Evolutionary conservation across 2,888 invertebrate species (phyloP), one percentile per base, ranked within the genome.

Genomic region (Cataglyphis livida): DNA sequence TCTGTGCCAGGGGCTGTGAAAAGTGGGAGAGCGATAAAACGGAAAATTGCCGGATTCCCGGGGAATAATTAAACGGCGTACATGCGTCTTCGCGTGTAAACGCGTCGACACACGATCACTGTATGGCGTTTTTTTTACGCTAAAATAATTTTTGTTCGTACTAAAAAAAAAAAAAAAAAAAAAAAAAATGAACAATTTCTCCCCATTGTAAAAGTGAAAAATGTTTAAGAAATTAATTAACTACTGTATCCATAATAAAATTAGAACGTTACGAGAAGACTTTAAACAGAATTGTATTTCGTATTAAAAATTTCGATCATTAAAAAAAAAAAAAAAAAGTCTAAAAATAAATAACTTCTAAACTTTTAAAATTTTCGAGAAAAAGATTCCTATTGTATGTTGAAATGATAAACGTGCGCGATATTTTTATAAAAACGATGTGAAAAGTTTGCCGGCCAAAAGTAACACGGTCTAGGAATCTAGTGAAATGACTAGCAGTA

Each of bases 41-140:
- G 91, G 90, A 92, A 92, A 93, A 93, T 93, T 91, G 91, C 88
- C 84, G 87, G 89, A 91, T 92, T 91, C 92, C 88, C 89, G 83
- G 85, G 76, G 86, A 89, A 90, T 91, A 92, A 93, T 93, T 93
- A 93, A 92, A 91, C 88, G 88, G 66, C 84, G 79, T 87, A 83
- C 87, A 76, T 82, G 74, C 68, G 54, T 73, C 54, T 44, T 74
- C 25, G 59, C 74, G 74, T 61, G 74, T 35, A 48, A 73, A 61
- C 35, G 51, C 73, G 62, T 65, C 32, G 68, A 51, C 38, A 41
- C 74, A 38, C 51, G 9, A 10, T 3, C 71, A 41, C 32, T 70
- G 61, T 41, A 32, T 21, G 6, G 25, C n/a, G 0, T 25, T 59
- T 25, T 59, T 73, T 48, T 73, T 25, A n/a, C 28, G 6, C 18